These are phyloP conservation scores for Sweltsa coloradensis DNA, from an alignment of 1,140 invertebrate genomes.

Conservation along the genomic window DNA sequence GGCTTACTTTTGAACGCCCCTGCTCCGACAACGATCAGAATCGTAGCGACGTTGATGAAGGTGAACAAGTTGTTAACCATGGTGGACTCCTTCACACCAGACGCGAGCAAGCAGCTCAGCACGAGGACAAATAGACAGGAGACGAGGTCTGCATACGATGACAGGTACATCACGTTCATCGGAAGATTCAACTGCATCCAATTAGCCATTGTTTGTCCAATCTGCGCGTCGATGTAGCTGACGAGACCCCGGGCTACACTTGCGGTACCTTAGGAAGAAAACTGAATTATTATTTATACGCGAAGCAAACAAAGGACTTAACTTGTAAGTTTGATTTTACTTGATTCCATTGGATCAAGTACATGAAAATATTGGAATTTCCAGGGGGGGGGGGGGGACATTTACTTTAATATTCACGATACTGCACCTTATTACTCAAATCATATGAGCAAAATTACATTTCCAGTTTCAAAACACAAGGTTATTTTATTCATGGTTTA, in stretches of 20 bases:
- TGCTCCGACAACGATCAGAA: constrained; percentile 69
- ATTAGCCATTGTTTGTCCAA: constrained; percentile 56
- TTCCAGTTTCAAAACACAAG: too few relatives aligned
- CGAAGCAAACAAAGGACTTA: not conserved
- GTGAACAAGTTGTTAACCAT: constrained; percentile 87
- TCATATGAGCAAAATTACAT: too few relatives aligned
- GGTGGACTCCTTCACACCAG: constrained; percentile 83
- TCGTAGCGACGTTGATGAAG: constrained; percentile 67
- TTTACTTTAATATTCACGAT: too few relatives aligned
- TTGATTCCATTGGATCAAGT: too few relatives aligned
- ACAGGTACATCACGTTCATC: constrained; percentile 57
- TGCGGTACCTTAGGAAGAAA: constrained; percentile 50
- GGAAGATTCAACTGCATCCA: constrained; percentile 52
- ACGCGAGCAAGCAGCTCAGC: constrained; percentile 52
- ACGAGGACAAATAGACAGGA: constrained; percentile 56
- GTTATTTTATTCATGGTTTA: too few relatives aligned
- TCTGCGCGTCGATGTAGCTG: constrained; percentile 74
- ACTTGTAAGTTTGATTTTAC: too few relatives aligned
- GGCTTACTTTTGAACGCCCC: constrained; percentile 67
- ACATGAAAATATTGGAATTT: too few relatives aligned
- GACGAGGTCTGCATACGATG: constrained; percentile 73
- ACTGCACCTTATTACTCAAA: too few relatives aligned
- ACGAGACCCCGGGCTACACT: constrained; percentile 86
- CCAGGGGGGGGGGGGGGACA: too few relatives aligned
- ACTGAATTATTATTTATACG: not conserved